Conservation (phyloP, 2,888 invertebrate genomes). For the Napeogenes inachia region DNA sequence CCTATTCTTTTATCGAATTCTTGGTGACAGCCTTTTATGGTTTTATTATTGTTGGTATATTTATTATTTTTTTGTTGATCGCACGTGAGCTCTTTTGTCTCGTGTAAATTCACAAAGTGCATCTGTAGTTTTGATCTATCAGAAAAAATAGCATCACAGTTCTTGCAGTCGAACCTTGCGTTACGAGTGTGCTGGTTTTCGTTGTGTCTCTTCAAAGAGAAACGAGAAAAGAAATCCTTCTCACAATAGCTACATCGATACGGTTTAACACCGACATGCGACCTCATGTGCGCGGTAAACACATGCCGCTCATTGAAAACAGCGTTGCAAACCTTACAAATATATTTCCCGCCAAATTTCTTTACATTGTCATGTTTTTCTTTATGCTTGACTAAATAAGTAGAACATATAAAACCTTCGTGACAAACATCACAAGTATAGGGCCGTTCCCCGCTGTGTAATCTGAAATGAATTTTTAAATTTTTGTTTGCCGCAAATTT, state of each 20-base stretch:
- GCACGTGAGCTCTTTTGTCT: background rate
- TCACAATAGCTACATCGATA: constrained; percentile 30
- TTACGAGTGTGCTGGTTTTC: constrained; percentile 21
- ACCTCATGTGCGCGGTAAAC: constrained; percentile 21
- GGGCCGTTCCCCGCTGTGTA: constrained; percentile 33
- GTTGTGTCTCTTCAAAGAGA: constrained; percentile 32
- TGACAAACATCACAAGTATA: constrained; percentile 30
- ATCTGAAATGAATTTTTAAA: constrained; percentile 30
- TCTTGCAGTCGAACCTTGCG: constrained; percentile 23
- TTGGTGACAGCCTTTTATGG: no score
- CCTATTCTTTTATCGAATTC: no score
- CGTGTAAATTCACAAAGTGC: constrained; percentile 25
- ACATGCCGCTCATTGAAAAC: constrained; percentile 10
- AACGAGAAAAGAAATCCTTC: constrained; percentile 30
- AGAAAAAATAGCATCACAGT: constrained; percentile 26
- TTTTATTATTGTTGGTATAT: no score
- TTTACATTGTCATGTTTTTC: constrained; percentile 5
- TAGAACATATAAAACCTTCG: constrained; percentile 12
- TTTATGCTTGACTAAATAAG: constrained; percentile 9
- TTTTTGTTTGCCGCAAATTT: constrained; percentile 33
- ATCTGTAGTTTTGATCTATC: constrained; percentile 22
- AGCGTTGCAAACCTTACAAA: constrained; percentile 28
- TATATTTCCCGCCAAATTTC: constrained; percentile 15
- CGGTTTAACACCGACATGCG: constrained; percentile 18
- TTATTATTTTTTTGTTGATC: no score